Base-by-base conservation (phyloP, 2,113 vertebrate genomes). In the western clawed frog (Xenopus tropicalis) region DNA sequence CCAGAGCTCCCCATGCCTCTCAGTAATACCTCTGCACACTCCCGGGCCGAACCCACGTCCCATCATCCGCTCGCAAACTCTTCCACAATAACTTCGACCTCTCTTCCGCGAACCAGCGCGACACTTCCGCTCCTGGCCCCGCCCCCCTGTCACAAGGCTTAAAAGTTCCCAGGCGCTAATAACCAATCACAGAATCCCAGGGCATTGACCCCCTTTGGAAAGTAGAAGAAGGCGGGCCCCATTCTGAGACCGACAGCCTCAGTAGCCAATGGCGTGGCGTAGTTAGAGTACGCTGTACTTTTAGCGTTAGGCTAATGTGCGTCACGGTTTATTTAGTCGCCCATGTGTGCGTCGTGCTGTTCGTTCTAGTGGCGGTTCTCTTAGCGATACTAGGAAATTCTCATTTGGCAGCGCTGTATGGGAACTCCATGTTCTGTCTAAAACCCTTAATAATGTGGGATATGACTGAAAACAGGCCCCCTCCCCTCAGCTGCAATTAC, bases 41-140 rank as follows among this genome's bases (percentile, higher is more conserved):
- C 19, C 69, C 43, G 14, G 11, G 43, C 23, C 61, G 23, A 19
- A 20, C 3, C 24, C 24, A 17, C 22, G 20, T 19, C 65, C 62
- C 44, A 11, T 48, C 19, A 21, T 61, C 44, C 10, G 14, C 12
- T 37, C 11, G 7, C 1, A 20, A 57, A 57, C 10, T 44, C 54
- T 58, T 75, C 72, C 20, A 52, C 72, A 69, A 73, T 63, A 75
- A 69, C 66, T 75, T 75, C 72, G 54, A 61, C 66, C 72, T 75
- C 57, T 69, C 66, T 69, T 75, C 66, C 66, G 72, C 22, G 64
- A 74, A 74, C 64, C 64, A 61, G 64, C 46, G 57, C 66, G 56
- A 69, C 65, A 75, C 72, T 69, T 69, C 72, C 72, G 72, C 56
- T 20, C 12, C 46, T 42, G 13, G 24, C 24, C 25, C 66, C 65